Conservation (phyloP, 2,888 invertebrate species). For the Diaperis boleti region DNA sequence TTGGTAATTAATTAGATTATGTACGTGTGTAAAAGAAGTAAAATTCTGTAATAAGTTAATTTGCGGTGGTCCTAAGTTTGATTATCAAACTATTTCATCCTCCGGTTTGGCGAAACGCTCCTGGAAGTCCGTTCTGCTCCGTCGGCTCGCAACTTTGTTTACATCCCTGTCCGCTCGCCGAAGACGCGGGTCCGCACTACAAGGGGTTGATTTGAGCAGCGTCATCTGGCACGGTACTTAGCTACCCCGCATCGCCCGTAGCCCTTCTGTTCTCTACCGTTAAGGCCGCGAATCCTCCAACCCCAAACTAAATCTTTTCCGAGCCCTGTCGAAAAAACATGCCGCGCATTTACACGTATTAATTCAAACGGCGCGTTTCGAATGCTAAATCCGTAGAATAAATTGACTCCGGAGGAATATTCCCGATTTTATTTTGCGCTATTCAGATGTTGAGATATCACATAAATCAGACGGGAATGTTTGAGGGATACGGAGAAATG, state of each 20-base stretch:
- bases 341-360: conserved; percentile 65
- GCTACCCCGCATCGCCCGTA: conserved; percentile 59
- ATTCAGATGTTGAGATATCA: conserved; percentile 53
- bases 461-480: conserved; percentile 56
- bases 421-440: conserved; percentile 56
- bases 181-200: conserved; percentile 53
- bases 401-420: conserved; percentile 58
- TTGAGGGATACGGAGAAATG: conserved; percentile 42
- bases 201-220: conserved; percentile 64
- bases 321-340: conserved; percentile 63
- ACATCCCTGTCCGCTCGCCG: conserved; percentile 47
- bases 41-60: too few relatives aligned
- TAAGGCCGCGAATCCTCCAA: conserved; percentile 54
- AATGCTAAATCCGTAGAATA: conserved; percentile 63
- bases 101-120: too few relatives aligned
- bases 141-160: conserved; percentile 13
- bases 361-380: conserved; percentile 62
- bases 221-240: conserved; percentile 72
- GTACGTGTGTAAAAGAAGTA: too few relatives aligned
- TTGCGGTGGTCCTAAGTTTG: too few relatives aligned
- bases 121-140: too few relatives aligned
- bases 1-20: too few relatives aligned
- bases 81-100: too few relatives aligned
- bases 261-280: conserved; percentile 52
- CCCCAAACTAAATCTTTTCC: conserved; percentile 58